Conservation (phyloP, 2,888 invertebrate species). For the Esperia sulphurella region DNA sequence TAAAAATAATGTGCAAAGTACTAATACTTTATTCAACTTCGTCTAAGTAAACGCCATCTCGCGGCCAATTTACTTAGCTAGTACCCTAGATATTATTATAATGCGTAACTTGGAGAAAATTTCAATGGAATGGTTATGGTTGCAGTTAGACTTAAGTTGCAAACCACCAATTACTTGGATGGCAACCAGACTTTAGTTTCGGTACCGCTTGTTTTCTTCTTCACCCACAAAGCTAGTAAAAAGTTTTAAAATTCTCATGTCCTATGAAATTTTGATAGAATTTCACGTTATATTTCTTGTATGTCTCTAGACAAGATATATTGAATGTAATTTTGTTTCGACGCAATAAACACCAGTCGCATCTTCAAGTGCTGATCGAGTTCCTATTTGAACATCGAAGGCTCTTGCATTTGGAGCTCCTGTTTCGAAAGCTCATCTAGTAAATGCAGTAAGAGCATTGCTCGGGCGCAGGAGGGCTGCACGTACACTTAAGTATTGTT, state of each 20-base stretch:
- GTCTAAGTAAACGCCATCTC: conserved; percentile 46
- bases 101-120: conserved; percentile 53
- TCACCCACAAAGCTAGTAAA: not conserved
- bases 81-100: conserved; percentile 52
- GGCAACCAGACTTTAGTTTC: conserved; percentile 40
- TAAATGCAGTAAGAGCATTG: conserved; percentile 54
- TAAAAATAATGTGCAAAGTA: conserved; percentile 47
- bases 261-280: not conserved
- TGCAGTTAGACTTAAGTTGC: conserved; percentile 54
- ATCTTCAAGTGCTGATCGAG: conserved; percentile 44
- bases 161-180: conserved; percentile 56
- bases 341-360: conserved; percentile 11
- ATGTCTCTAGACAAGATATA: not conserved
- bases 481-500: conserved; percentile 63
- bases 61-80: conserved; percentile 59
- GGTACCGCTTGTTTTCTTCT: conserved; percentile 33
- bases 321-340: not conserved
- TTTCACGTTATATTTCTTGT: not conserved
- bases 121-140: conserved; percentile 52
- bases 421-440: conserved; percentile 65
- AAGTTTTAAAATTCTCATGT: conserved; percentile 6
- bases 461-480: conserved; percentile 40
- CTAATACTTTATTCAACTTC: conserved; percentile 60
- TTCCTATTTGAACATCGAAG: conserved; percentile 40
- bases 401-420: conserved; percentile 48